Percentiles rank a stretch among this genome's conserved stretches.
Conservation (phyloP, 2,888 invertebrate genomes). For the Eristalinus aeneus region DNA sequence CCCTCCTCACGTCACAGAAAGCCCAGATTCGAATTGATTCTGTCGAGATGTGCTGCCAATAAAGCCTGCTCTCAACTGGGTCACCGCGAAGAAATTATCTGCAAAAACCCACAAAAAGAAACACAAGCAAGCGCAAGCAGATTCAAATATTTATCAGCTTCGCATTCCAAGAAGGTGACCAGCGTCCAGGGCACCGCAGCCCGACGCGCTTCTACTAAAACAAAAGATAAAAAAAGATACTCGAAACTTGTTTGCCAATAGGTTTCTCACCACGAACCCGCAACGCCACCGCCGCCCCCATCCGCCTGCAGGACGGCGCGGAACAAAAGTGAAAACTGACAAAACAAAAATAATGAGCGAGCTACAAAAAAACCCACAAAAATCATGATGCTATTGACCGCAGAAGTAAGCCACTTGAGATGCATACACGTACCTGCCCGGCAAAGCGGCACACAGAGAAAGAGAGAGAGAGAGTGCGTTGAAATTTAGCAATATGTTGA, state of each 20-base stretch:
- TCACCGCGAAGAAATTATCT: constrained; percentile 20
- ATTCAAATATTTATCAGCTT: constrained; percentile 25
- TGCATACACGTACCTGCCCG: background rate
- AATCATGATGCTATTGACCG: constrained; percentile 65
- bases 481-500: constrained; percentile 40
- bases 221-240: constrained; percentile 2
- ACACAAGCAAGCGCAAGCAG: background rate
- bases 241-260: constrained; percentile 23
- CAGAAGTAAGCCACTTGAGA: background rate
- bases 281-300: background rate
- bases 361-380: constrained; percentile 30
- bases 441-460: background rate
- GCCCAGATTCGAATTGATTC: constrained; percentile 21
- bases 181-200: background rate
- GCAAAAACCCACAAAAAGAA: constrained; percentile 1
- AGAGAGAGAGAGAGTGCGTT: background rate
- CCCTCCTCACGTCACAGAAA: background rate
- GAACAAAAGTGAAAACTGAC: constrained; percentile 63
- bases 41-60: constrained; percentile 23
- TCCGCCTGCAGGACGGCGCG: background rate
- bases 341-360: constrained; percentile 25
- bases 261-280: background rate
- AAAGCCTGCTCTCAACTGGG: constrained; percentile 37
- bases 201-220: background rate
- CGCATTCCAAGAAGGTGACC: constrained; percentile 17